Evolutionary conservation across 1,140 invertebrate species (phyloP), one percentile per base, ranked within the genome.

Genomic region (Caenorhabditis tropicalis): DNA sequence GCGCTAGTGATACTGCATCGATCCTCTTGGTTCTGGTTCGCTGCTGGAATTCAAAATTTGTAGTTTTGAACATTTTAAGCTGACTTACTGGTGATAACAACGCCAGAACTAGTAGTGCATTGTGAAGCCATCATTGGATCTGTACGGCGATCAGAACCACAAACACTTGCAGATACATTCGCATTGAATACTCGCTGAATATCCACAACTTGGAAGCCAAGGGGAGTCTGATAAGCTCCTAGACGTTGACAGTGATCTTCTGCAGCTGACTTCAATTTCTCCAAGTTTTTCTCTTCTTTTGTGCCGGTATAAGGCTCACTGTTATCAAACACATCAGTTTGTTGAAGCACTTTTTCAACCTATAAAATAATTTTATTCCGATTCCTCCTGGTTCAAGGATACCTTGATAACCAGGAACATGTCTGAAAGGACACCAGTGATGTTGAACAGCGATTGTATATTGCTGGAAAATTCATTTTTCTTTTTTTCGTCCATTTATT

Each of bases 221-320:
- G 96, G 3, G 96, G 96, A 95, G 98, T 98, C 87, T 95, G 94
- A 92, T 97, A 97, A 89, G 94, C 94, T 79, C 81, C 60, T 19
- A 98, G 93, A 89, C 95, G 94, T 91, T 95, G 94, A 87, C 95
- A 95, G 91, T 94, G 95, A 46, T 90, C 89, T 29, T 46, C 82
- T 10, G 88, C 83, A 43, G 43, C 51, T n/a, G 53, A 21, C 10
- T 53, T 29, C 21, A 91, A 48, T 53, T 91, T 91, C 46, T 89
- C 90, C 51, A 58, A n/a, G 74, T 86, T 87, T 81, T 49, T 46
- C 16, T 86, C 85, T 33, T 89, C 89, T 70, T 88, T 89, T 7
- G 89, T 84, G 27, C 82, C 86, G 6, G 88, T 29, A 56, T 91
- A 90, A 16, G 88, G 87, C 24, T 91, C 89, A 46, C 82, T 46